These are phyloP conservation scores for Protonibea diacanthus DNA, from an alignment of 2,797 vertebrate genomes.

Conservation along the genomic window DNA sequence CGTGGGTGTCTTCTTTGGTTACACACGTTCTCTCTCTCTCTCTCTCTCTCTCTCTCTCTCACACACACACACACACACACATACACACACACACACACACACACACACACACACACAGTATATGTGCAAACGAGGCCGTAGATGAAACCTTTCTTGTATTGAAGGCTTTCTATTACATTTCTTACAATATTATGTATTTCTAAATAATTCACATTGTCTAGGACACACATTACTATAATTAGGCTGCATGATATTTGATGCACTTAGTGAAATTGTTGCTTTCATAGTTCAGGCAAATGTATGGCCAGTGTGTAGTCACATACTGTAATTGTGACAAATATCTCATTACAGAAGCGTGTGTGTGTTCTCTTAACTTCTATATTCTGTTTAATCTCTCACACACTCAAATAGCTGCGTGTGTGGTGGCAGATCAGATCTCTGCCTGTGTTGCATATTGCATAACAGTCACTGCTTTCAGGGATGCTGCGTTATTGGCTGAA, in stretches of 20 bases:
- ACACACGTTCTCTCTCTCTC: neutral
- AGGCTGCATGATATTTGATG: neutral
- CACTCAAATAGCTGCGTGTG: neutral
- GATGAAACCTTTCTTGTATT: neutral
- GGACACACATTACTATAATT: neutral
- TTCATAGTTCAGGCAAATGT: neutral
- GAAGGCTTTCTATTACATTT: neutral
- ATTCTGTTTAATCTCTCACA: conserved; percentile 8
- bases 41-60: no score
- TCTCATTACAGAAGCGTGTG: neutral
- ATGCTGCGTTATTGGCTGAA: conserved; percentile 25
- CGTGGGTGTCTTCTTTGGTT: conserved; percentile 19
- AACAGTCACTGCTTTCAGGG: conserved; percentile 23
- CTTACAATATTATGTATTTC: neutral
- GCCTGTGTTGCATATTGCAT: conserved; percentile 41
- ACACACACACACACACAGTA: neutral
- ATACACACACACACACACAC: neutral
- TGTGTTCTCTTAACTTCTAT: neutral
- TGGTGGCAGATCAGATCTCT: conserved; percentile 22
- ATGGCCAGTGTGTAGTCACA: neutral
- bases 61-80: no score
- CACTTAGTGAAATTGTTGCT: neutral
- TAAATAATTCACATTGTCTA: neutral
- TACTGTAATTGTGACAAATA: neutral
- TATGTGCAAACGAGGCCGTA: neutral